Evolutionary conservation across 2,888 invertebrate genomes (phyloP), one percentile per base, ranked within the genome.

Genomic region (Pammene aurita): DNA sequence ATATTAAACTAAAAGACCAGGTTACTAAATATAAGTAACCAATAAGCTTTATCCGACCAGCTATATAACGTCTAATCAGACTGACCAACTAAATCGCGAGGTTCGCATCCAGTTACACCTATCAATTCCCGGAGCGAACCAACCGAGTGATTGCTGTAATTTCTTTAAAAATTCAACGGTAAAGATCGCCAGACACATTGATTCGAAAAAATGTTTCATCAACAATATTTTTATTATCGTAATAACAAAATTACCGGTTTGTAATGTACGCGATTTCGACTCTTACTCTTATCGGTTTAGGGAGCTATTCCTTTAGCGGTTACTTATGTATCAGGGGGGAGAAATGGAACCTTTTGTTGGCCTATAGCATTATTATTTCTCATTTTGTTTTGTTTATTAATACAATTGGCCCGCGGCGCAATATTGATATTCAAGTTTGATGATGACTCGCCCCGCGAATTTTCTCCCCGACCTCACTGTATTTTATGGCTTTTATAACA

Each of bases 381-480:
- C 92, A 92, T 92, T 92, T 92, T 92, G 92, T 92, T 92, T 92
- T 92, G 92, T 92, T 92, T 92, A 92, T 92, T 92, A 92, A 92
- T 92, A 92, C 92, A 92, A 92, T 92, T 92, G 92, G 92, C 92
- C 87, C 81, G 89, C 87, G 92, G 92, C 92, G 90, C 89, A 91
- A 92, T 92, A 92, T 92, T 92, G 92, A 92, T 92, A 92, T 92
- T 92, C 92, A 90, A 90, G 92, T 91, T 89, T 90, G 92, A 92
- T 90, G 92, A 92, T 92, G 88, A 92, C 85, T 90, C 82, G 89
- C 79, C 83, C 84, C 81, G 80, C 83, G 85, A 84, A 83, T 87
- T 86, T 87, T 85, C 87, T 88, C 85, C 84, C 84, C 80, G 78
- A 79, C 81, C 82, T 81, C 80, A 80, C 80, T 88, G 87, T 89